These are phyloP conservation scores for Clivina fossor DNA, from an alignment of 2,888 invertebrate species.

Conservation along the genomic window DNA sequence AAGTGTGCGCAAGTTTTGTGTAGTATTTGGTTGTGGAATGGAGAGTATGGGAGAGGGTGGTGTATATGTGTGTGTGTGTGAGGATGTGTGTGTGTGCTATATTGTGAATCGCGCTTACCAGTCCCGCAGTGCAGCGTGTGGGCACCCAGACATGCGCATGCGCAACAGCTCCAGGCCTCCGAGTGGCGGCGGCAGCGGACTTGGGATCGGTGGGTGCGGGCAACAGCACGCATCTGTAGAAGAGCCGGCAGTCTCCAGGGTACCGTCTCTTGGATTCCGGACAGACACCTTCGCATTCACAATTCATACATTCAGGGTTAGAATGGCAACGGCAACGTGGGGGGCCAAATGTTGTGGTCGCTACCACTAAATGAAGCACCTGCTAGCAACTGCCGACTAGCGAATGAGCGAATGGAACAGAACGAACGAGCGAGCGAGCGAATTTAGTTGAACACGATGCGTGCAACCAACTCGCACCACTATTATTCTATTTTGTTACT, in stretches of 20 bases:
- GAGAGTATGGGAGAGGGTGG: too few relatives aligned
- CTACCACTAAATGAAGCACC: conserved; percentile 31
- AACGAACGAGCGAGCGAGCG: too few relatives aligned
- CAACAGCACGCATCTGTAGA: conserved; percentile 47
- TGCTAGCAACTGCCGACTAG: background rate
- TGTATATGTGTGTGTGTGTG: too few relatives aligned
- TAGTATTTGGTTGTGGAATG: too few relatives aligned
- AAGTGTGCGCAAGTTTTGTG: too few relatives aligned
- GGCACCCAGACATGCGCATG: conserved; percentile 44
- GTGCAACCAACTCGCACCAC: too few relatives aligned
- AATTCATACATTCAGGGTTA: conserved; percentile 46
- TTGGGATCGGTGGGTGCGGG: conserved; percentile 22
- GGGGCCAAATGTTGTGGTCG: conserved; percentile 37
- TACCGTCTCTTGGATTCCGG: conserved; percentile 48
- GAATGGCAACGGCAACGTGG: too few relatives aligned
- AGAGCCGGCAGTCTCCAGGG: conserved; percentile 47
- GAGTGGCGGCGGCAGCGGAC: conserved; percentile 1
- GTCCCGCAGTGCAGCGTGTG: conserved; percentile 48
- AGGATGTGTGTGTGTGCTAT: conserved; percentile 40
- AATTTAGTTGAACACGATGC: too few relatives aligned
- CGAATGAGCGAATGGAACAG: background rate
- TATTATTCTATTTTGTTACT: conserved; percentile 1
- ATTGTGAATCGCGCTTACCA: conserved; percentile 46
- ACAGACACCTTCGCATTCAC: conserved; percentile 47
- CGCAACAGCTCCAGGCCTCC: conserved; percentile 40